Evolutionary conservation across 2,888 invertebrate genomes (phyloP).

Genomic region (Lampropteryx suffumata): DNA sequence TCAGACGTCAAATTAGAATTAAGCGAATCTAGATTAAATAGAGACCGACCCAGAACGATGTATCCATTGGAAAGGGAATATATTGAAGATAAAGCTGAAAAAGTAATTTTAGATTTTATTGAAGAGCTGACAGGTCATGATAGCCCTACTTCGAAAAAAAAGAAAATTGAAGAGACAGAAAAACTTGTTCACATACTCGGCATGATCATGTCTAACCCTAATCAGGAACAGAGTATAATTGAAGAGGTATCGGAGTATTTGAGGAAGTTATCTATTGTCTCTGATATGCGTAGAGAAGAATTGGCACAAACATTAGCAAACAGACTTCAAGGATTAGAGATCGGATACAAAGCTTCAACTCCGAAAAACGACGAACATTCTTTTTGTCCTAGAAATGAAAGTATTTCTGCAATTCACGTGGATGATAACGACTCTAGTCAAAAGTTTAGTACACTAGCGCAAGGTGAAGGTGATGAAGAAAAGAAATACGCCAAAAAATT

Average conservation of each 20-base stretch:
- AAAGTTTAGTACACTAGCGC: slow-evolving; percentile 5
- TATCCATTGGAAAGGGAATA: slow-evolving; percentile 9
- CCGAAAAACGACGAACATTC: slow-evolving; percentile 23
- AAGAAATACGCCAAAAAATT: slow-evolving; percentile 34
- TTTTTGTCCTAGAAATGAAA: slow-evolving; percentile 22
- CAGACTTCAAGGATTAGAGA: slow-evolving; percentile 22
- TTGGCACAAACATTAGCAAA: slow-evolving; percentile 25
- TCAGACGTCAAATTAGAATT: slow-evolving; percentile 13
- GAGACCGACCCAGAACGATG: not conserved
- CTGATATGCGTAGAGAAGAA: slow-evolving; percentile 16
- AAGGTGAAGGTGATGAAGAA: slow-evolving; percentile 27
- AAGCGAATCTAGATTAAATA: slow-evolving; percentile 4
- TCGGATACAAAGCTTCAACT: slow-evolving; percentile 34
- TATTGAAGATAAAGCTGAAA: slow-evolving; percentile 27
- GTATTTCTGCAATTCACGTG: slow-evolving; percentile 20
- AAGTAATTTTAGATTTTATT: slow-evolving; percentile 34
- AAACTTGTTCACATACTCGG: slow-evolving; percentile 27
- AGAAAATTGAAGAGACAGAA: slow-evolving; percentile 24
- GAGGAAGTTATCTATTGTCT: slow-evolving; percentile 17
- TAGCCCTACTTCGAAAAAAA: slow-evolving; percentile 12
- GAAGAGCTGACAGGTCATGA: slow-evolving; percentile 24
- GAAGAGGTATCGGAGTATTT: slow-evolving; percentile 28
- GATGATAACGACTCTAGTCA: slow-evolving; percentile 7
- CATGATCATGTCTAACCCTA: slow-evolving; percentile 26
- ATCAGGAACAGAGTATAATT: slow-evolving; percentile 29